Base-by-base conservation (phyloP, 2,113 vertebrate genomes). In the Notarius quadriscutis region DNA sequence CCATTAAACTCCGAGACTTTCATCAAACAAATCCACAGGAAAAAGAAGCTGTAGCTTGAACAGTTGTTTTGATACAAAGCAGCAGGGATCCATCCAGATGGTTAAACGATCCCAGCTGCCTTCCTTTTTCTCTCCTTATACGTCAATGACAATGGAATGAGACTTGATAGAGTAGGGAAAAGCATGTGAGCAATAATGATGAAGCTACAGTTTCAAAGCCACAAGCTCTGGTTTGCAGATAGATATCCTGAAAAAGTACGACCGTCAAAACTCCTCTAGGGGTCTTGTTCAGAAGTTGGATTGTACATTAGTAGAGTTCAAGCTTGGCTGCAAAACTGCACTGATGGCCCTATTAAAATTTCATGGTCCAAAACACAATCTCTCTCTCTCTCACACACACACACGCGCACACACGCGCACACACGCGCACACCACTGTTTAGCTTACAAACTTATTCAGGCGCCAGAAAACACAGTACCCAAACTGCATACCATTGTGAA, bases 211-310 rank as follows among this genome's bases (percentile, higher is more conserved):
- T 50, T 86, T 63, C 74, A 18, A 72, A 12, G 50, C 65, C 60
- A 27, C 30, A 48, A 74, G n/a, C 71, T 15, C 18, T 7, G 51
- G 4, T 20, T 55, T 51, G 17, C 34, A 60, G 50, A 57, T 15
- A 22, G 34, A 69, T 20, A 65, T 11, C 14, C 51, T 75, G 48
- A 34, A 55, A 9, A 27, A 5, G 65, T 85, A 58, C 82, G 27
- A 79, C 84, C 58, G 78, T 84, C 81, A 84, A 62, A 86, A 91
- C 84, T 9, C 55, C 55, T 81, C 78, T 17, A 75, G 74, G 41
- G 30, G 71, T 71, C 53, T 34, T 27, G 71, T n/a, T 72, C 60
- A 7, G 53, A 62, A 78, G 86, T 57, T 34, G 81, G n/a, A 74
- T 85, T 30, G 34, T 34, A 17, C 7, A 22, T 81, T 60, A 60